phyloP scores from a whole-genome alignment of 2,888 invertebrate genomes.

The Drosophila monieri region DNA sequence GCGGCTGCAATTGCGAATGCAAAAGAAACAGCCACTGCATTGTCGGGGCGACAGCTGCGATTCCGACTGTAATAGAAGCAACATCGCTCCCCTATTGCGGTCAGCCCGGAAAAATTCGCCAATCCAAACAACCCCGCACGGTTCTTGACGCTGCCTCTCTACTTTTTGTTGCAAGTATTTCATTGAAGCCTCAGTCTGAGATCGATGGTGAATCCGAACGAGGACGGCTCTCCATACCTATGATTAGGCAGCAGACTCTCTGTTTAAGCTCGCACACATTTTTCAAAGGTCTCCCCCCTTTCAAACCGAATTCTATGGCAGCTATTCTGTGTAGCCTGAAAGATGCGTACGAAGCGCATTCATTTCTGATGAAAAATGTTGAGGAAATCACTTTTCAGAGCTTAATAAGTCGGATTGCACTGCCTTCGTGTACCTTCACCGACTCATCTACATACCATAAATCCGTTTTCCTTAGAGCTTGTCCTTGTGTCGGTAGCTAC shows the following conservation, averaged over 20 bases:
- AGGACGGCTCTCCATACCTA: neutral
- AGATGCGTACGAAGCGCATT: neutral
- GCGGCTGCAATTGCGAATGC: slow-evolving; percentile 18
- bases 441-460: no score
- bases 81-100: slow-evolving; percentile 15
- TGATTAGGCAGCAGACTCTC: neutral
- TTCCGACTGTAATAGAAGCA: slow-evolving; percentile 14
- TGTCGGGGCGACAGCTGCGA: slow-evolving; percentile 8
- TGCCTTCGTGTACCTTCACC: neutral
- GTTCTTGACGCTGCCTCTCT: neutral
- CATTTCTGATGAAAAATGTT: neutral
- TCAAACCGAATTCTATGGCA: neutral
- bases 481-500: neutral
- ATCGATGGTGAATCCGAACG: neutral
- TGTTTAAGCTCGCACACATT: neutral
- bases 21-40: slow-evolving; percentile 17
- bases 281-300: neutral
- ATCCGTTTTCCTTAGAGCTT: neutral
- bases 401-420: neutral
- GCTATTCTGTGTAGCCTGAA: no score
- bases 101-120: neutral
- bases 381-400: neutral
- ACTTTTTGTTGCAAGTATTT: neutral
- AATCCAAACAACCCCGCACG: neutral
- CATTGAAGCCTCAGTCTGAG: neutral